Percentiles rank a stretch among this genome's conserved stretches.
These are phyloP conservation scores for Petrosia ficiformis DNA, from an alignment of 37 sponge, comb jelly and placozoan species.

Conservation along the genomic window DNA sequence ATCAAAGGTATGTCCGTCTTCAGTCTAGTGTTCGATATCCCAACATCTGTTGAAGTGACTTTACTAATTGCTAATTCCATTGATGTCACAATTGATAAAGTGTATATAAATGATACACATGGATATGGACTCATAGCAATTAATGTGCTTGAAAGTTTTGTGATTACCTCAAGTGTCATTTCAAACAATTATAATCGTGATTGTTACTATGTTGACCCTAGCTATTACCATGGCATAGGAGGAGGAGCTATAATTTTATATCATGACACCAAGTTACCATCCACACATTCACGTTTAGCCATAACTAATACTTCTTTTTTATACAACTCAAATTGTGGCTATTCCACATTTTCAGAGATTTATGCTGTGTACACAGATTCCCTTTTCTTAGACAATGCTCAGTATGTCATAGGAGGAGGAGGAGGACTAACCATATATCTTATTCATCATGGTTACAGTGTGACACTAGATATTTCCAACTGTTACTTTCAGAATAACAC, in stretches of 20 bases:
- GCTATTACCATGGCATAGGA: not conserved
- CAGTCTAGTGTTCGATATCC: not conserved
- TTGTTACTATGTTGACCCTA: no score
- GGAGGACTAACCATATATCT: conserved; percentile 47
- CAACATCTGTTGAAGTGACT: not conserved
- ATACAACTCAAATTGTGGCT: conserved; percentile 39
- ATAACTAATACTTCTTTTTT: conserved; percentile 22
- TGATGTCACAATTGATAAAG: not conserved
- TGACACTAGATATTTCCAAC: conserved; percentile 8
- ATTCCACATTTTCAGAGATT: not conserved
- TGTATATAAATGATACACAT: not conserved
- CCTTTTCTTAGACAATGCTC: no score
- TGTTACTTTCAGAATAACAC: conserved; percentile 38
- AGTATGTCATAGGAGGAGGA: conserved; percentile 33
- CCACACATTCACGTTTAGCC: not conserved
- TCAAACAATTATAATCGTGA: not conserved
- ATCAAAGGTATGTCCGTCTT: not conserved
- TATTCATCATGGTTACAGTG: conserved; percentile 21
- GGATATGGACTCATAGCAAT: not conserved
- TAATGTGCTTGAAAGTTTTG: not conserved
- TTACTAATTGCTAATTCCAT: not conserved
- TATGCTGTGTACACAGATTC: not conserved
- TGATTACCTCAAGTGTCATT: not conserved
- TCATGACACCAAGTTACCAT: not conserved
- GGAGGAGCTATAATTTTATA: not conserved